These are phyloP conservation scores for Oceanodroma leucorhoa DNA, from an alignment of 2,797 vertebrate genomes.

Conservation along the genomic window DNA sequence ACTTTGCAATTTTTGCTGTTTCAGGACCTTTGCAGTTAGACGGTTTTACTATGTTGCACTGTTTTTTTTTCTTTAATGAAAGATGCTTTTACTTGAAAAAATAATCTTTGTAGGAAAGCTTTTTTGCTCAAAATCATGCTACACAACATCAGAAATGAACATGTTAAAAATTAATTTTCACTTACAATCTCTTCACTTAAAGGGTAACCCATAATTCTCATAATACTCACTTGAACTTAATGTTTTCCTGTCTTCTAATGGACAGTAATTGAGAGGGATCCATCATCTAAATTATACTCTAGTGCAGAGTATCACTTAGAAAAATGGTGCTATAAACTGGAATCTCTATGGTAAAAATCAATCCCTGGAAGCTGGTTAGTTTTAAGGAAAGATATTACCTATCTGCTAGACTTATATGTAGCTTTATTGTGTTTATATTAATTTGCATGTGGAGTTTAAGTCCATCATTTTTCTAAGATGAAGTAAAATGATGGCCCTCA, in stretches of 20 bases:
- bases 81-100: background rate
- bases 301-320: constrained; percentile 72
- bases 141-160: constrained; percentile 48
- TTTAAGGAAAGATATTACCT: background rate
- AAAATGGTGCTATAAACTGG: constrained; percentile 84
- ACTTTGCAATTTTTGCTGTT: background rate
- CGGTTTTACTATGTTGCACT: background rate
- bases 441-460: constrained; percentile 10
- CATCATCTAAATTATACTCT: constrained; percentile 82
- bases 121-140: background rate
- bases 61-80: background rate
- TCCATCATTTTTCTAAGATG: background rate
- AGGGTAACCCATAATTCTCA: constrained; percentile 77
- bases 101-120: background rate
- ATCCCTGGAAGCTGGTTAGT: constrained; percentile 4
- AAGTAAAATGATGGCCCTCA: background rate
- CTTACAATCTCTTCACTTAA: constrained; percentile 73
- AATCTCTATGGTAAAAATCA: constrained; percentile 66
- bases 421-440: constrained; percentile 25
- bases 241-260: constrained; percentile 90
- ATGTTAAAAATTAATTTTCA: constrained; percentile 71
- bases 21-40: background rate
- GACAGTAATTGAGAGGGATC: constrained; percentile 94
- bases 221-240: constrained; percentile 72
- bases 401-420: background rate